Evolutionary conservation across 2,888 invertebrate genomes (phyloP), one percentile per base, ranked within the genome.

Genomic region (Mermis nigrescens): DNA sequence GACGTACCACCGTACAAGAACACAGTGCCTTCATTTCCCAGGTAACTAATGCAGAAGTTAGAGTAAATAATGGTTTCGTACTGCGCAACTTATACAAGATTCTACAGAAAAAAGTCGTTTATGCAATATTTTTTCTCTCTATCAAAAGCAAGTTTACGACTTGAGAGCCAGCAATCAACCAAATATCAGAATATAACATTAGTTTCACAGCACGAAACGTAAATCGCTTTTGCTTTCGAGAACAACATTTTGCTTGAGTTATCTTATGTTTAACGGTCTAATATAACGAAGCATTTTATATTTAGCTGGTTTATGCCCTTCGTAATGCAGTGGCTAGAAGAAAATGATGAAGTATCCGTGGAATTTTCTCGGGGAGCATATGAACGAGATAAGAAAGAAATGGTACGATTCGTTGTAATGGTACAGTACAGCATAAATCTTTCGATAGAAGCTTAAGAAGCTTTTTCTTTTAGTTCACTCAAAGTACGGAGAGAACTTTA

Each of bases 281-380:
- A n/a, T n/a, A n/a, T n/a, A n/a, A n/a, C n/a, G n/a, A n/a, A n/a
- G n/a, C n/a, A n/a, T n/a, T n/a, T n/a, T n/a, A n/a, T 38, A 12
- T 38, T 46, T 69, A 80, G 80, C 64, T 99, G 95, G 95, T 99
- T 99, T 75, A 95, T 95, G 75, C 94, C 95, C n/a, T 99, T 98
- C 76, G 98, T 99, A 51, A 95, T 99, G 95, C 95, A 95, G 75
- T 99, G 98, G 98, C 80, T 99, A 46, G 95, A 95, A 72, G 98
- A 98, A 75, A 99, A 99, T 74, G 98, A 99, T 72, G 95, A 95
- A 68, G 94, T 98, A 1, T 95, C 94, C 0, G 79, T 98, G 71
- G 98, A 98, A 75, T 98, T 95, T 77, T 82, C 98, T 65, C 87
- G 95, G 73, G 92, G 94, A 75, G 98, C 98, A 68, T 99, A 95